phyloP scores from a whole-genome alignment of 2,797 vertebrate species.

The Sebastolobus altivelis region DNA sequence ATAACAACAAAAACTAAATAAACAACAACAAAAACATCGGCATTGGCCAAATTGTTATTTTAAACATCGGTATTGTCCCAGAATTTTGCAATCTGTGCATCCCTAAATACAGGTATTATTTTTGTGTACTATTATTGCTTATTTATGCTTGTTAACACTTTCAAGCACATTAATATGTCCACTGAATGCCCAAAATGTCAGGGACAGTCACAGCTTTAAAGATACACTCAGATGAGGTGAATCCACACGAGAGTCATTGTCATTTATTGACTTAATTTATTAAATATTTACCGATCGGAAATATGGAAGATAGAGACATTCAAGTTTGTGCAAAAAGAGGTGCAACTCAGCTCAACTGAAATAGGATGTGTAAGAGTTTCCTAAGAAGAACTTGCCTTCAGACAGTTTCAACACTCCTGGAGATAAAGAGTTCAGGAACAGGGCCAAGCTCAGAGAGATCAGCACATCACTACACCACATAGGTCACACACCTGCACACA shows the following conservation, averaged over 20 bases:
- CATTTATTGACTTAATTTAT: background rate
- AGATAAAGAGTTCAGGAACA: constrained; percentile 88
- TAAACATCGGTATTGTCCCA: too few species aligned
- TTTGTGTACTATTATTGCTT: background rate
- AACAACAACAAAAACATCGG: too few species aligned
- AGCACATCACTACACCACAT: constrained; percentile 66
- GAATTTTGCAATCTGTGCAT: too few species aligned
- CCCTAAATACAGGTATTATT: too few species aligned
- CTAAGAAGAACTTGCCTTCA: constrained; percentile 87
- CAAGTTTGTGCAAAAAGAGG: background rate
- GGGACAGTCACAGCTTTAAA: background rate
- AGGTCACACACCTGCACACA: constrained; percentile 75
- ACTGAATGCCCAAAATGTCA: background rate
- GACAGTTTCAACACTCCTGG: constrained; percentile 86
- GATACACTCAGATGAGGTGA: background rate
- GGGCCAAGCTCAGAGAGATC: constrained; percentile 66
- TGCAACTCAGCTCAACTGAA: constrained; percentile 69
- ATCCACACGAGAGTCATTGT: background rate
- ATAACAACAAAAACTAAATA: too few species aligned
- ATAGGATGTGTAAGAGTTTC: constrained; percentile 91
- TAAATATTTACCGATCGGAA: background rate
- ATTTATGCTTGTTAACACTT: background rate
- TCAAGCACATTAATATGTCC: background rate
- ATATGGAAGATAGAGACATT: background rate
- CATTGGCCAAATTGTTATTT: too few species aligned